Base-by-base conservation (phyloP, 2,113 vertebrate species). In the Pseudopodoces humilis region DNA sequence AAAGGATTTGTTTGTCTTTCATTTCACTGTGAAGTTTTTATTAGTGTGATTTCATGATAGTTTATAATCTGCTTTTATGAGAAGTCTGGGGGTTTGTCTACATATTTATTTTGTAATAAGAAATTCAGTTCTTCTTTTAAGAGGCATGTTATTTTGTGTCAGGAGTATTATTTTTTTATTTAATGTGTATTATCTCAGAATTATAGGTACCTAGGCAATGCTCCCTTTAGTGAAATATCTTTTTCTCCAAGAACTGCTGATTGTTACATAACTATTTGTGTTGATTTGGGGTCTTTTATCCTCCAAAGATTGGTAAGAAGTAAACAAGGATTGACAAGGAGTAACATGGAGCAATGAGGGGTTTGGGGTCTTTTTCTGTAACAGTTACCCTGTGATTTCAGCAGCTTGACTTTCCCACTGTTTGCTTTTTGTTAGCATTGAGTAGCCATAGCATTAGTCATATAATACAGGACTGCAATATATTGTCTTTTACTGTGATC, bases 21-120 rank as follows among this genome's bases (percentile, higher is more conserved):
- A 86, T 92, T 97, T 90, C 20, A 27, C 28, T 17, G 3, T 43
- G 13, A 94, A 69, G 37, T 89, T 95, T 90, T 78, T 74, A 86
- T 81, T 94, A 90, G 96, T 79, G 79, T 92, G 65, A 83, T 92
- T 94, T 94, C 90, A 86, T 55, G 28, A 31, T 83, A 78, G 63
- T 96, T 90, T 95, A 91, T 88, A 90, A 91, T 86, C 16, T 41
- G 62, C 13, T 79, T 94, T 91, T 87, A 75, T 81, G 78, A 81
- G 62, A 58, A 21, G 0, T 35, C 46, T 86, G 8, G 4, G 39
- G 8, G 7, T 67, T 84, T 65, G 58, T 18, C 33, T 55, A 50
- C 33, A 19, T 92, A 49, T 53, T 53, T 86, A 59, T 93, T 96
- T 90, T 33, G 5, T 77, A 47, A 71, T 44, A 60, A 19, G 46